A percentile compares a stretch with the other conserved stretches of the same genome.
These are phyloP conservation scores for Parnassius orleans DNA, from an alignment of 2,888 invertebrate genomes.

Conservation along the genomic window DNA sequence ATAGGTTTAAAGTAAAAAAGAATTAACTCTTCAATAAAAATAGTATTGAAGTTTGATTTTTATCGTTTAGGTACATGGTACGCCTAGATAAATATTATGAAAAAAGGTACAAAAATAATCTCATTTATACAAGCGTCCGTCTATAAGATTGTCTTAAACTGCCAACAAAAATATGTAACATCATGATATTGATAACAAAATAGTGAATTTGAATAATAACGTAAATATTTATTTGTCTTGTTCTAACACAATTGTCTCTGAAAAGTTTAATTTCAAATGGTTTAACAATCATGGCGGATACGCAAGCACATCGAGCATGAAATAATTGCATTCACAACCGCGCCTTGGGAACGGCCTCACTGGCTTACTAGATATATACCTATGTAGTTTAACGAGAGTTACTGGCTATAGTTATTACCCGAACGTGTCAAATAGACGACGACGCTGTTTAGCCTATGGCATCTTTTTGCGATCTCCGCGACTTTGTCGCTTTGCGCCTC, in stretches of 20 bases:
- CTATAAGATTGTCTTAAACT: not conserved
- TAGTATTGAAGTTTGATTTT: no score
- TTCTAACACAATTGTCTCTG: slow-evolving; percentile 6
- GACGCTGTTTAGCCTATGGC: slow-evolving; percentile 40
- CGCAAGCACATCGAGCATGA: slow-evolving; percentile 62
- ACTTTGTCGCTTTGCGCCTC: slow-evolving; percentile 66
- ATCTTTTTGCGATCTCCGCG: slow-evolving; percentile 52
- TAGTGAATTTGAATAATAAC: slow-evolving; percentile 14
- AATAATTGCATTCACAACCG: slow-evolving; percentile 71
- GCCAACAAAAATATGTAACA: slow-evolving; percentile 28
- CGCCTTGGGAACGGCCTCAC: slow-evolving; percentile 65
- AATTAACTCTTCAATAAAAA: no score
- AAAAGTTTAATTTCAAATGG: slow-evolving; percentile 27
- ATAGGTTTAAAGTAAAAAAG: no score
- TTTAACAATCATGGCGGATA: slow-evolving; percentile 63
- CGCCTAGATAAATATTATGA: no score
- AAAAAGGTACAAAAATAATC: no score
- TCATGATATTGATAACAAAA: slow-evolving; percentile 36
- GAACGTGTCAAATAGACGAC: slow-evolving; percentile 53
- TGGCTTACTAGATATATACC: slow-evolving; percentile 50
- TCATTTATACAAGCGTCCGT: no score
- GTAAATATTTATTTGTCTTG: slow-evolving; percentile 10
- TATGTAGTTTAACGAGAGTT: slow-evolving; percentile 48
- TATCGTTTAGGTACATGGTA: no score
- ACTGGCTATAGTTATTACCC: slow-evolving; percentile 61